Evolutionary conservation across 2,797 vertebrate species (phyloP).

Genomic region (Nothura maculosa): DNA sequence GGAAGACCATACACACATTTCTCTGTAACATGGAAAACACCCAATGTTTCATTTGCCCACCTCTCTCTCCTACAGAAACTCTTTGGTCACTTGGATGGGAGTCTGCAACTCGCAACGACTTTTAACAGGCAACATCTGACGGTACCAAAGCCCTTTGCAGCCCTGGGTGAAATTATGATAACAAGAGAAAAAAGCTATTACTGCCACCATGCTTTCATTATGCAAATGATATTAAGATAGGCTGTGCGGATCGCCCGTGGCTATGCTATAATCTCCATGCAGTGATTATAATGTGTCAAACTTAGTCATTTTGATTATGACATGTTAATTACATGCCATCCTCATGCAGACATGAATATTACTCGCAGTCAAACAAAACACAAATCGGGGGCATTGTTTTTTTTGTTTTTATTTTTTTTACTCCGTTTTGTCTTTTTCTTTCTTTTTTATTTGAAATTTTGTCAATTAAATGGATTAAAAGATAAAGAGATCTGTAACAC

Average conservation of each 20-base stretch:
- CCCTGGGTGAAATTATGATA: conserved; percentile 99
- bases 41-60: rapidly evolving
- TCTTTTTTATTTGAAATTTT: not conserved
- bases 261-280: conserved; percentile 96
- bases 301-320: conserved; percentile 98
- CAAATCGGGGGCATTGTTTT: conserved; percentile 83
- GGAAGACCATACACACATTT: rapidly evolving
- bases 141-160: conserved; percentile 88
- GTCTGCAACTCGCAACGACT: conserved; percentile 78
- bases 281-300: conserved; percentile 99
- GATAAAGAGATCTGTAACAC: conserved; percentile 67
- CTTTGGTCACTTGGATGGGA: conserved; percentile 72
- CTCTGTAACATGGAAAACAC: not conserved
- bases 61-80: not conserved
- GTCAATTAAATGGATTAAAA: conserved; percentile 78
- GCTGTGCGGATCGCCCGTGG: conserved; percentile 90
- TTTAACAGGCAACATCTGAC: conserved; percentile 91
- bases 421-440: conserved; percentile 49
- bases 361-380: conserved; percentile 89
- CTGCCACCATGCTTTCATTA: conserved; percentile 98
- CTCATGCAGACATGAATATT: conserved; percentile 95
- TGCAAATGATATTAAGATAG: conserved; percentile 99
- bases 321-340: conserved; percentile 99
- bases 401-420: conserved; percentile 68
- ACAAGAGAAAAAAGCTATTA: conserved; percentile 99